These are phyloP conservation scores for Neopelma chrysocephalum DNA, from an alignment of 2,797 vertebrate species.

Conservation along the genomic window DNA sequence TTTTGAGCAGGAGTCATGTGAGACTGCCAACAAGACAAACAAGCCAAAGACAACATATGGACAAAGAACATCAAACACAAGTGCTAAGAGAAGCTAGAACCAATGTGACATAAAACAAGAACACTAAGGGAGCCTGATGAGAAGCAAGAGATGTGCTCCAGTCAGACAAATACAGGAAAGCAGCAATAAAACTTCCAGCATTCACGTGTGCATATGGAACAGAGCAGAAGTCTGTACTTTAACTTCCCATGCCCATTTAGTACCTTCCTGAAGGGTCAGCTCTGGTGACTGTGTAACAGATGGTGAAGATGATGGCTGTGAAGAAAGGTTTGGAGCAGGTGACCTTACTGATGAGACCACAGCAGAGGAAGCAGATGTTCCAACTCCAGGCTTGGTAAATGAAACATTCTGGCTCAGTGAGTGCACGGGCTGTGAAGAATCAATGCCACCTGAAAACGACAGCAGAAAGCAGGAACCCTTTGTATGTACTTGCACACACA, in stretches of 20 bases:
- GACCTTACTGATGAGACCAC: slow-evolving; percentile 19
- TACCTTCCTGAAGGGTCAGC: slow-evolving; percentile 74
- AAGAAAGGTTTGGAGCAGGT: slow-evolving; percentile 42
- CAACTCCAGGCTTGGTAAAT: slow-evolving; percentile 40
- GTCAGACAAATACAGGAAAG: neutral
- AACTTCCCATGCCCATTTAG: neutral
- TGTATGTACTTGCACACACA: neutral
- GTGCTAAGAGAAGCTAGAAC: neutral
- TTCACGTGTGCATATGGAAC: neutral
- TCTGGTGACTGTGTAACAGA: slow-evolving; percentile 46
- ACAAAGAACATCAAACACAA: neutral
- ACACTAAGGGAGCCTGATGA: neutral
- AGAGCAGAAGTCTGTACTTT: neutral
- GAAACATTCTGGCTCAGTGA: slow-evolving; percentile 58
- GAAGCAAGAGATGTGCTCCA: neutral
- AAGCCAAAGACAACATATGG: neutral
- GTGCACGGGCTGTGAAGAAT: slow-evolving; percentile 45
- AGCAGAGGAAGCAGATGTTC: slow-evolving; percentile 48
- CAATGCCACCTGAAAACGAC: slow-evolving; percentile 51
- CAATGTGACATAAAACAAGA: neutral
- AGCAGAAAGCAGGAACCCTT: slow-evolving; percentile 17
- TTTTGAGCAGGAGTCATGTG: neutral
- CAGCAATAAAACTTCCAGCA: neutral
- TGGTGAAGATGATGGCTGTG: slow-evolving; percentile 26
- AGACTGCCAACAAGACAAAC: neutral